Conservation (phyloP, 2,797 vertebrate species). For the Sylvia borin region DNA sequence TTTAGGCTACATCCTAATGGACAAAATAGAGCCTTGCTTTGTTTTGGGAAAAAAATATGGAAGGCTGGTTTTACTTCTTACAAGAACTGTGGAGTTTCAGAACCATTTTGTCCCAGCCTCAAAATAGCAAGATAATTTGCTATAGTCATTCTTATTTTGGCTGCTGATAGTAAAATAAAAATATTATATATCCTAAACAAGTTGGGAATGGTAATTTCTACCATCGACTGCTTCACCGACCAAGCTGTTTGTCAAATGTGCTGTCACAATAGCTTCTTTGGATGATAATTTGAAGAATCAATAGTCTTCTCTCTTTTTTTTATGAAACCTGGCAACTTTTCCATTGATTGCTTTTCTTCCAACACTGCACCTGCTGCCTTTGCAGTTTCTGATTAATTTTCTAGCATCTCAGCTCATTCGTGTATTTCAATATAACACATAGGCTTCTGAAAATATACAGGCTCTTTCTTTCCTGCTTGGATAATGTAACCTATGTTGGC, state of each 20-base stretch:
- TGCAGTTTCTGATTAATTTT: constrained; percentile 48
- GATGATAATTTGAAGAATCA: constrained; percentile 60
- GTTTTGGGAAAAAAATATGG: not conserved
- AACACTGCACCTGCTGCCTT: constrained; percentile 27
- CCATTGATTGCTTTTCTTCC: constrained; percentile 12
- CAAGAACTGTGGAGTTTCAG: not conserved
- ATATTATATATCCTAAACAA: constrained; percentile 7
- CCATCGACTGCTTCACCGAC: not conserved
- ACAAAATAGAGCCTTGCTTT: not conserved
- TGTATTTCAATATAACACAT: constrained; percentile 1
- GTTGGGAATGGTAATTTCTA: not conserved
- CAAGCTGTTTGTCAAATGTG: constrained; percentile 3
- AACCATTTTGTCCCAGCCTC: not conserved
- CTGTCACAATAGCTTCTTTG: constrained; percentile 32
- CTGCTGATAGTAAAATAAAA: constrained; percentile 18
- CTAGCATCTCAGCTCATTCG: not conserved
- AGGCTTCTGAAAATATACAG: not conserved
- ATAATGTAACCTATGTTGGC: not conserved
- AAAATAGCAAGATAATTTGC: not conserved
- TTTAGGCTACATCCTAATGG: not conserved
- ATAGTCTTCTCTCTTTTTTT: constrained; percentile 2
- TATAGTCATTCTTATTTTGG: not conserved
- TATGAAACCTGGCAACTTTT: constrained; percentile 45
- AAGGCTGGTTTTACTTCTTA: not conserved
- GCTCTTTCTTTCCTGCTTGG: not conserved